Evolutionary conservation across 2,113 vertebrate genomes (phyloP), one percentile per base, ranked within the genome.

Genomic region (Aspidoscelis tigris): DNA sequence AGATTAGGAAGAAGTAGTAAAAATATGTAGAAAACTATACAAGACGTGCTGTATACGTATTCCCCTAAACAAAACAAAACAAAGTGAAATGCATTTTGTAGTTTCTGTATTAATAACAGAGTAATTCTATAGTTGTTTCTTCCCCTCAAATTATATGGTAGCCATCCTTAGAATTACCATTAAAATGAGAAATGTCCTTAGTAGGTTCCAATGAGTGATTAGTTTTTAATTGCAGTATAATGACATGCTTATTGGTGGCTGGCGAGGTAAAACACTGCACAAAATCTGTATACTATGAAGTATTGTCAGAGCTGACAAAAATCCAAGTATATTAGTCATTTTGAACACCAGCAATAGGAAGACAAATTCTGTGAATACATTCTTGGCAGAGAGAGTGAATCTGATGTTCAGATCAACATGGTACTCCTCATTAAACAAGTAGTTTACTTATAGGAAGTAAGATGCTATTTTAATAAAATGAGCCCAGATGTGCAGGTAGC

Each of bases 191-290:
- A 93, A 92, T 22, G 84, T 93, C 86, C 89, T 92, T 76, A 87
- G 76, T 93, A 92, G 92, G 92, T 93, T 93, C 92, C 93, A 95
- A 84, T 91, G 93, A 95, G 93, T 91, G 94, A 96, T 94, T 93
- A 84, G 82, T 87, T 95, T 94, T 93, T 95, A 96, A 96, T 96
- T 95, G 93, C 91, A 93, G 93, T 95, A 95, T 95, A 96, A 96
- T 95, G 93, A 83, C 88, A 90, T 82, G 87, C 84, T 93, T 93
- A 94, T 93, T 95, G 89, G 82, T 90, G 84, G 84, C 76, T 92
- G 74, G 74, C 91, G 90, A 92, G 87, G 94, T 95, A 93, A 94
- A 92, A 55, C 84, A 88, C 84, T 90, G 70, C 74, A 94, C 71
- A 92, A 86, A 92, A 92, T 92, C 88, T 84, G 84, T 90, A 88